Base-by-base conservation (phyloP, 2,797 vertebrate genomes). In the Galagoides demidoff region DNA sequence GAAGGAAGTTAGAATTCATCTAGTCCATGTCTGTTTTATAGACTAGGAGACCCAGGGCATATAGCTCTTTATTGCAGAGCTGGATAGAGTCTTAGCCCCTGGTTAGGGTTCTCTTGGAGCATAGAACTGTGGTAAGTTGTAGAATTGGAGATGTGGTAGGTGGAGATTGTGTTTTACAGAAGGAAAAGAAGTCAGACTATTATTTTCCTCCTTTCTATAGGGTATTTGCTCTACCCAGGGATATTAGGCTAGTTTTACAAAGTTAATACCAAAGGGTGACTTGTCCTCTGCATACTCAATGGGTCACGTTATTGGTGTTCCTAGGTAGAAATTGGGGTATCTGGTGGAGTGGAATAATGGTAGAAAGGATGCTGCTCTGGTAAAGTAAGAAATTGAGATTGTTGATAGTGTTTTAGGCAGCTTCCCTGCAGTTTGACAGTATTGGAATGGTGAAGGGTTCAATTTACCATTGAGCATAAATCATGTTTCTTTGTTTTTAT, bases 81-180 rank as follows among this genome's bases (percentile, higher is more conserved):
- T 68, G 70, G 16, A 55, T 31, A 66, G 45, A 63, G 19, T 82
- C 27, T 19, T 74, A 19, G 31, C 66, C 77, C n/a, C 16, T 39
- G 64, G 52, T 17, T 84, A 64, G 79, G 52, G 11, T 89, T 79
- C 64, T 63, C 22, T 9, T 59, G 73, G 8, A 37, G n/a, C 81
- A 0, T 87, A 29, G 37, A 27, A 52, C 45, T 52, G 12, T 71
- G 84, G 29, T 83, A 14, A 45, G 17, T 90, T 96, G 52, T 63
- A 31, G 92, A 83, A 71, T 25, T 71, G 63, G 73, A 92, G 59
- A n/a, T 2, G 2, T 84, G 9, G 45, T 66, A 61, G 66, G 45
- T 83, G n/a, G 86, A 49, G 64, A 70, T 76, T 87, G 70, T 94
- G 31, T 84, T 94, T 94, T 93, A 87, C 22, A 68, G 64, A 83